Conservation (phyloP, 1,140 invertebrate genomes). For the Planococcus citri region DNA sequence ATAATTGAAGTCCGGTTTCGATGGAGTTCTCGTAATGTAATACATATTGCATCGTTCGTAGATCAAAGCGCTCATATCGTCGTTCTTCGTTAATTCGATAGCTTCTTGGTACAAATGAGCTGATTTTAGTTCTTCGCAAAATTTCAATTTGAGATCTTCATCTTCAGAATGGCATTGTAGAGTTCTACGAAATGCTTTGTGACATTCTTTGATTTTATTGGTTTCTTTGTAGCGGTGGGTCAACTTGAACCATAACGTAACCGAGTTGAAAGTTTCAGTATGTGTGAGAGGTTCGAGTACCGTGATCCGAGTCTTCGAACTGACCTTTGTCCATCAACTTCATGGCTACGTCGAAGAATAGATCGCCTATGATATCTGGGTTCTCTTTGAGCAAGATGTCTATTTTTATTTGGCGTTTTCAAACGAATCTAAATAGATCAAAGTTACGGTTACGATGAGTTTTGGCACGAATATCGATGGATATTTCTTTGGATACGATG, state of each 20-base stretch:
- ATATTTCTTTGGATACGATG: slow-evolving; percentile 54
- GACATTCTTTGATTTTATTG: not conserved
- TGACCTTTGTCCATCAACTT: slow-evolving; percentile 62
- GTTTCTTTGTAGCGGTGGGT: slow-evolving; percentile 29
- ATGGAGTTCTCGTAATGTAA: not conserved
- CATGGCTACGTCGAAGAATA: slow-evolving; percentile 84
- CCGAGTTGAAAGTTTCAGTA: slow-evolving; percentile 49
- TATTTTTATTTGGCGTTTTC: slow-evolving; percentile 36
- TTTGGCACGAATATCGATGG: slow-evolving; percentile 73
- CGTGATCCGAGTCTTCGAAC: slow-evolving; percentile 44
- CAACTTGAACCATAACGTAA: slow-evolving; percentile 74
- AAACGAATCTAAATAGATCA: slow-evolving; percentile 57
- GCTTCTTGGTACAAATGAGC: not conserved
- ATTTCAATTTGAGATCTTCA: slow-evolving; percentile 2
- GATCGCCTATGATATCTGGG: slow-evolving; percentile 66
- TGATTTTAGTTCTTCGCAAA: slow-evolving; percentile 9
- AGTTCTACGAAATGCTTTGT: not conserved
- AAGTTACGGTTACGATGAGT: slow-evolving; percentile 61
- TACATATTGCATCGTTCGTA: slow-evolving; percentile 3
- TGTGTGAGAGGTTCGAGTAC: slow-evolving; percentile 40
- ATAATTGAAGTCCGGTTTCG: not conserved
- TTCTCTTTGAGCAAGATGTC: slow-evolving; percentile 36
- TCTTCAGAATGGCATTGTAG: not conserved
- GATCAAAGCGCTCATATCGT: not conserved
- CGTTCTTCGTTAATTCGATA: not conserved